Base-by-base conservation (phyloP, 2,113 vertebrate species). In the cattle (Bos taurus) region DNA sequence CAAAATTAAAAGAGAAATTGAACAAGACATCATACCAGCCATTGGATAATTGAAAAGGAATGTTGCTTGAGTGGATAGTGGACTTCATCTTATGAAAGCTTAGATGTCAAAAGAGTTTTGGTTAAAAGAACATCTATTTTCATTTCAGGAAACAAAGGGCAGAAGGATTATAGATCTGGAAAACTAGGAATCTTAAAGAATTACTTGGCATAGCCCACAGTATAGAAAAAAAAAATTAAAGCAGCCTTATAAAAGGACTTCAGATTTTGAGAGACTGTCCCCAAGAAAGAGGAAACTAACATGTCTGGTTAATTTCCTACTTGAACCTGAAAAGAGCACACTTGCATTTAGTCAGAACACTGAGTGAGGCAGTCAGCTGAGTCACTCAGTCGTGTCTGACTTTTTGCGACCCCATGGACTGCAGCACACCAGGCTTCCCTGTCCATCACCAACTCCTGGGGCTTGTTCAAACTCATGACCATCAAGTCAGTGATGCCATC, bases 1-100 rank as follows among this genome's bases (percentile, higher is more conserved):
- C 54, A 92, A 95, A 97, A 83, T 92, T 94, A 88, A 96, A 74
- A 36, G 86, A 77, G 96, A 91, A 88, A 77, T 93, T 80, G 80
- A 88, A 64, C 54, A 54, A 81, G 84, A 85, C 90, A 88, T 94
- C n/a, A 78, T 60, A 96, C 48, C 43, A 81, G 56, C 36, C 59
- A 81, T 2, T 93, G 52, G 33, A 59, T 92, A 95, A 90, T 54
- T 94, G 62, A 88, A 88, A 95, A 95, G 40, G 57, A 90, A 85
- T 26, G 26, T 48, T 90, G 90, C 8, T 64, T 96, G 80, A 78
- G 36, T 78, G 46, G 17, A 92, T 74, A 67, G 25, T 71, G n/a
- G n/a, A 71, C 36, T 71, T 40, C n/a, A 71, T 36, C 11, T 86
- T 90, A 77, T 74, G 71, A 94, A 92, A 96, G 28, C 30, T 74